Conservation (phyloP, 1,140 invertebrate species). For the Drosophila kurseongensis region DNA sequence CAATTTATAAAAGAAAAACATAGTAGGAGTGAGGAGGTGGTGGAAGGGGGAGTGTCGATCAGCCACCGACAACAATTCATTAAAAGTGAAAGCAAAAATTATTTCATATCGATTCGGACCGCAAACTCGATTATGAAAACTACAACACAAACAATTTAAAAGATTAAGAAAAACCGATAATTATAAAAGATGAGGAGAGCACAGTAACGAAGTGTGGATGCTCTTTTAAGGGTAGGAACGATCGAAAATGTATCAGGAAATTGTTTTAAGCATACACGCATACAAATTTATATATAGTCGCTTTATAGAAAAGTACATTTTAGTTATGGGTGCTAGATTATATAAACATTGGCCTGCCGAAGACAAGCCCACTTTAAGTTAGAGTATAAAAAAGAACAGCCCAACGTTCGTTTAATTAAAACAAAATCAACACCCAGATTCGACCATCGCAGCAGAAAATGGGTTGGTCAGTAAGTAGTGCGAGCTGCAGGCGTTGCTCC, state of each 20-base stretch:
- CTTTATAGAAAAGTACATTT: too few relatives aligned
- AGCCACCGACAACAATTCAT: conserved; percentile 62
- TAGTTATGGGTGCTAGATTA: too few relatives aligned
- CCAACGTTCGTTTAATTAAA: conserved; percentile 66
- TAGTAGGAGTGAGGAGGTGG: background rate
- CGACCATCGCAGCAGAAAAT: conserved; percentile 26
- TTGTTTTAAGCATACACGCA: too few relatives aligned
- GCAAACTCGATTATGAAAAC: conserved; percentile 76
- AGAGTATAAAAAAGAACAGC: conserved; percentile 54
- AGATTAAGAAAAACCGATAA: conserved; percentile 57
- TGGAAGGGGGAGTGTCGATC: conserved; percentile 10
- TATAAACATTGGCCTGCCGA: too few relatives aligned
- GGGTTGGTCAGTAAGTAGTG: conserved; percentile 56
- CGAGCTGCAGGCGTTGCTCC: conserved; percentile 35
- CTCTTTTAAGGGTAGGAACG: conserved; percentile 16
- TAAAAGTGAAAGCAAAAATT: conserved; percentile 82
- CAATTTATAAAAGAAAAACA: conserved; percentile 64
- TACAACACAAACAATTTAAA: conserved; percentile 56
- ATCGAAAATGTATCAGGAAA: too few relatives aligned
- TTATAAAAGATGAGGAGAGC: conserved; percentile 35
- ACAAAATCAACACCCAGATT: conserved; percentile 62
- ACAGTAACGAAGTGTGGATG: conserved; percentile 21
- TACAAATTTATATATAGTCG: too few relatives aligned
- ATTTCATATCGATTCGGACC: conserved; percentile 75
- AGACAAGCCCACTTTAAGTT: background rate